These are phyloP conservation scores for Drosophila infuscata DNA, from an alignment of 2,888 invertebrate species.

Conservation along the genomic window DNA sequence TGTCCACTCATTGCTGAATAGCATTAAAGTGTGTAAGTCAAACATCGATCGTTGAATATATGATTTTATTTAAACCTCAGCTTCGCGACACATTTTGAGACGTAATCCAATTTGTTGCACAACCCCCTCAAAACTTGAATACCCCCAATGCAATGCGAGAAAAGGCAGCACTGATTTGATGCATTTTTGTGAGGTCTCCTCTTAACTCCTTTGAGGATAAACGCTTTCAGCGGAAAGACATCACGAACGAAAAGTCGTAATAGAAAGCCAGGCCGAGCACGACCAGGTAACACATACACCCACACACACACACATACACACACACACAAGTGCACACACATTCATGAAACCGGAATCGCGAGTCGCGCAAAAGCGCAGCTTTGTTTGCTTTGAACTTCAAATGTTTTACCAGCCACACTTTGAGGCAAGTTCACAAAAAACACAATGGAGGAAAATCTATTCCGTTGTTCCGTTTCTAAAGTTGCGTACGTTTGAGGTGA, in stretches of 20 bases:
- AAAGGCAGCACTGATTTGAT: slow-evolving; percentile 50
- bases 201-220: slow-evolving; percentile 60
- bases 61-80: not conserved
- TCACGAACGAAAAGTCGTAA: slow-evolving; percentile 12
- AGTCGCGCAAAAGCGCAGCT: slow-evolving; percentile 60
- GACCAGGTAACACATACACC: slow-evolving; percentile 1
- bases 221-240: slow-evolving; percentile 61
- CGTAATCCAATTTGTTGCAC: slow-evolving; percentile 24
- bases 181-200: slow-evolving; percentile 39
- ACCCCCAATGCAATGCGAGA: slow-evolving; percentile 10
- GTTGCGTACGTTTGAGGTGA: slow-evolving; percentile 28
- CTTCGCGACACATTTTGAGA: not conserved
- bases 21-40: slow-evolving; percentile 1
- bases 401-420: slow-evolving; percentile 33
- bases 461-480: slow-evolving; percentile 38
- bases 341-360: not conserved
- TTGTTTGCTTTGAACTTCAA: slow-evolving; percentile 68
- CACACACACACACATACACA: slow-evolving; percentile 8
- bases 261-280: slow-evolving; percentile 26
- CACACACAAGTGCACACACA: not conserved
- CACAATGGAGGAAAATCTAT: slow-evolving; percentile 24
- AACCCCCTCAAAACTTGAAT: slow-evolving; percentile 7
- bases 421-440: slow-evolving; percentile 11
- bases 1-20: not conserved
- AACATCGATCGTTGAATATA: not conserved